Evolutionary conservation across 2,888 invertebrate genomes (phyloP), one percentile per base, ranked within the genome.

Genomic region (Netelia fuscicornis): DNA sequence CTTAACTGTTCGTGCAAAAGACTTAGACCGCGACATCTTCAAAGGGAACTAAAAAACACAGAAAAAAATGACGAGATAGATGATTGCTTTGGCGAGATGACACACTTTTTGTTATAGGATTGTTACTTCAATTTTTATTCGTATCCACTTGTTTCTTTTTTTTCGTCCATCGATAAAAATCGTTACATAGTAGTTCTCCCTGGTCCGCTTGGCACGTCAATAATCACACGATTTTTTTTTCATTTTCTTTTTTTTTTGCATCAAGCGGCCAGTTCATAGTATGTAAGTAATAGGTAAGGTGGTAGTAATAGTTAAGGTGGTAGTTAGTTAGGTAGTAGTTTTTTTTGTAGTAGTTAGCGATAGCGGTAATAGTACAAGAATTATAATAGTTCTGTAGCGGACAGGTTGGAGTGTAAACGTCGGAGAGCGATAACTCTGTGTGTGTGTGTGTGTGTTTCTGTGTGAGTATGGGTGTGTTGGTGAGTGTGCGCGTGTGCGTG

Each of bases 141-240:
- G 89, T 86, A 90, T 89, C 87, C 87, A 70, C 56, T 68, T 81
- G 60, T 80, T 82, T 67, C 77, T 83, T 88, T 74, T 72, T 83
- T 75, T 87, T 88, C 87, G 88, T 91, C 88, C 90, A 92, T 92
- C 91, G 90, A 92, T 92, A 92, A 92, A 93, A 93, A 93, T 93
- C 89, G 90, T 93, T 93, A 93, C 91, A 93, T 91, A 92, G 90
- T 92, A 83, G 81, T 84, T 86, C 79, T 71, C 71, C 60, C 84
- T 82, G 83, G 84, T 84, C 79, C 84, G 87, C 87, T 87, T 84
- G 87, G 81, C 87, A 86, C 86, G 83, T 86, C 60, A 81, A 84
- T 83, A 67, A 81, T 83, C 74, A 84, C 84, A 79, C 81, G 81
- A 71, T 58, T 37, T 74, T 54, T 20, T 79, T 52, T 78, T 74